Evolutionary conservation across 2,888 invertebrate genomes (phyloP).

Genomic region (Matsumyia berberina): DNA sequence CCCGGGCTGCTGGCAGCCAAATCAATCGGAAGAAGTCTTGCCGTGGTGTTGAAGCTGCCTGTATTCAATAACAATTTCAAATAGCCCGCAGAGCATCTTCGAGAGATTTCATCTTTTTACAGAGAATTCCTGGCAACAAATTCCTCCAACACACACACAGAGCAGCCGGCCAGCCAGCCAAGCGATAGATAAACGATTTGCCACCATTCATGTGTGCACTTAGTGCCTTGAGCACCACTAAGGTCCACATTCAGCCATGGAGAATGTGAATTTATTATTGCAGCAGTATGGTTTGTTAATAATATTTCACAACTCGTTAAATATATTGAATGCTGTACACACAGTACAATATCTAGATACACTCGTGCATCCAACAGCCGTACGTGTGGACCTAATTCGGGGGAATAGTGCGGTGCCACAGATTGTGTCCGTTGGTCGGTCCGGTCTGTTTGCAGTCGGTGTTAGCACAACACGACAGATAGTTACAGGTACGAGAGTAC

Average conservation of each 20-base stretch:
- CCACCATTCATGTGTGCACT: conserved; percentile 75
- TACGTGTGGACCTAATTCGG: conserved; percentile 49
- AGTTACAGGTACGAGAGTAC: conserved; percentile 67
- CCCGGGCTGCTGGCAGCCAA: conserved; percentile 49
- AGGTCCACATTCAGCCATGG: conserved; percentile 63
- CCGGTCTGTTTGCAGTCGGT: conserved; percentile 60
- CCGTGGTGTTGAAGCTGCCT: conserved; percentile 66
- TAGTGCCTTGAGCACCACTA: conserved; percentile 61
- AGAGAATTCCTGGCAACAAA: conserved; percentile 38
- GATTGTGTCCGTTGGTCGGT: conserved; percentile 46
- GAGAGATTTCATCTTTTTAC: conserved; percentile 58
- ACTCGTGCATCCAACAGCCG: conserved; percentile 2
- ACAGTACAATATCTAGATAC: conserved; percentile 16
- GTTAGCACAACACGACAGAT: conserved; percentile 74
- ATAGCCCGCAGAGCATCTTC: conserved; percentile 73
- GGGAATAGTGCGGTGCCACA: conserved; percentile 40
- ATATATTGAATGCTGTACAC: conserved; percentile 65
- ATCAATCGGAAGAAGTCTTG: conserved; percentile 53
- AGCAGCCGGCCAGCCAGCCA: conserved; percentile 1
- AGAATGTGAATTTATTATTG: conserved; percentile 74
- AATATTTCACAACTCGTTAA: conserved; percentile 76
- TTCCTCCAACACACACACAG: conserved; percentile 10
- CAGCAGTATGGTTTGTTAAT: conserved; percentile 74
- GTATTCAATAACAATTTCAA: conserved; percentile 76
- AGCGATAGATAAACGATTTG: conserved; percentile 73